A percentile compares a stretch with the other conserved stretches of the same genome.
These are phyloP conservation scores for Picus viridis DNA, from an alignment of 2,797 vertebrate genomes.

Conservation along the genomic window DNA sequence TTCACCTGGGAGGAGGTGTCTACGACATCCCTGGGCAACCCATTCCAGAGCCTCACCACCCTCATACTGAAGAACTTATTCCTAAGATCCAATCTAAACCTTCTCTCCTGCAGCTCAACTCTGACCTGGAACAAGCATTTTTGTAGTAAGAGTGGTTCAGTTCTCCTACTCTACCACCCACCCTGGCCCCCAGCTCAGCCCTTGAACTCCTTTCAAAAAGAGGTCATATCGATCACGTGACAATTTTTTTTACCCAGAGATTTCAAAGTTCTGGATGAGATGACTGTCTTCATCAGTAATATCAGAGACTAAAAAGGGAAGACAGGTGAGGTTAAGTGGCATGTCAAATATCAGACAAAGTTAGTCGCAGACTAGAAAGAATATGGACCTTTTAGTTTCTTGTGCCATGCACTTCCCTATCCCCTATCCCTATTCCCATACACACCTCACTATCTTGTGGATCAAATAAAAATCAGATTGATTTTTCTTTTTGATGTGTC, in stretches of 20 bases:
- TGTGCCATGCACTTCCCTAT: not conserved
- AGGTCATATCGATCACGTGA: not conserved
- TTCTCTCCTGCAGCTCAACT: not conserved
- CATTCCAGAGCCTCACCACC: too few relatives aligned
- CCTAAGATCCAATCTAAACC: too few relatives aligned
- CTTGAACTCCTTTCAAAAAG: not conserved
- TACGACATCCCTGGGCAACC: too few relatives aligned
- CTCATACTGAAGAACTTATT: too few relatives aligned
- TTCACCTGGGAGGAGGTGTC: too few relatives aligned
- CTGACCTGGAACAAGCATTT: not conserved
- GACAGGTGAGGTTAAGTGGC: not conserved
- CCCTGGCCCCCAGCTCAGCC: not conserved
- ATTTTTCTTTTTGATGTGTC: not conserved
- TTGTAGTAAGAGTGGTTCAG: not conserved
- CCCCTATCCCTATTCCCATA: too few relatives aligned
- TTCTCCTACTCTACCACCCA: not conserved
- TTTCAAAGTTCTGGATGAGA: not conserved
- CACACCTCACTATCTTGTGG: not conserved
- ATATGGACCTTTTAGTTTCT: not conserved
- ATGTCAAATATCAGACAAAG: not conserved
- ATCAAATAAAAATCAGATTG: not conserved
- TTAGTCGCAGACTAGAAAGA: not conserved
- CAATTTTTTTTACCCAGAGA: not conserved
- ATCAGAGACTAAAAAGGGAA: not conserved
- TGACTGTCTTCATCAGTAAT: not conserved